Evolutionary conservation across 1,140 invertebrate genomes (phyloP).

Genomic region (Panulirus ornatus): DNA sequence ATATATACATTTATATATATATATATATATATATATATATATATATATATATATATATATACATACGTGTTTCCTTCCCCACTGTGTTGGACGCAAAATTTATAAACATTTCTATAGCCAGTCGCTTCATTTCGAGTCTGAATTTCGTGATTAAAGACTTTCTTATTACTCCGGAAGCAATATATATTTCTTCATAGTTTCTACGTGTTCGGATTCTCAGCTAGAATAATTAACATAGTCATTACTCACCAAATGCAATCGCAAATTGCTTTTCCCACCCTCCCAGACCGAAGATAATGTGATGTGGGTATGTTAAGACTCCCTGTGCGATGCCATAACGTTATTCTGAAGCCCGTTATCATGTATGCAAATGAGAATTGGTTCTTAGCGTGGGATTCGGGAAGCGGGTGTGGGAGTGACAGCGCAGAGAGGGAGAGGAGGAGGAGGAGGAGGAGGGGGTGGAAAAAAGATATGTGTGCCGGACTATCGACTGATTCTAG

Average conservation of each 20-base stretch:
- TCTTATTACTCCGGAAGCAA: too few species aligned
- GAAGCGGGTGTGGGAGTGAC: not conserved
- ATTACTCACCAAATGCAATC: too few species aligned
- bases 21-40: constrained; percentile 7
- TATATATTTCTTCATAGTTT: too few species aligned
- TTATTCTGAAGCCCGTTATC: not conserved
- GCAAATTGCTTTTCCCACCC: too few species aligned
- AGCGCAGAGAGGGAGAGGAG: not conserved
- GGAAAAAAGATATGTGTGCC: not conserved
- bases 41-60: constrained; percentile 6
- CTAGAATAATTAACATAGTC: too few species aligned
- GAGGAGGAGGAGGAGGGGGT: not conserved
- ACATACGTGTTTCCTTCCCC: not conserved
- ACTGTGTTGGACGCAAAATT: too few species aligned
- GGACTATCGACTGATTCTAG: not conserved
- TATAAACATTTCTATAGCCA: too few species aligned
- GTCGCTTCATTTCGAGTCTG: too few species aligned
- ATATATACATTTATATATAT: constrained; percentile 2
- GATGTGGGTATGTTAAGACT: too few species aligned
- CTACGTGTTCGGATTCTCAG: too few species aligned
- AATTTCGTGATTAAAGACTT: too few species aligned
- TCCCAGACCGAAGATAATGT: too few species aligned
- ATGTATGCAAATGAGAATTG: not conserved
- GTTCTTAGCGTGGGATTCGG: not conserved
- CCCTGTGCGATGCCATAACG: not conserved